phyloP scores from a whole-genome alignment of 2,113 vertebrate genomes.

The Tinamus guttatus region DNA sequence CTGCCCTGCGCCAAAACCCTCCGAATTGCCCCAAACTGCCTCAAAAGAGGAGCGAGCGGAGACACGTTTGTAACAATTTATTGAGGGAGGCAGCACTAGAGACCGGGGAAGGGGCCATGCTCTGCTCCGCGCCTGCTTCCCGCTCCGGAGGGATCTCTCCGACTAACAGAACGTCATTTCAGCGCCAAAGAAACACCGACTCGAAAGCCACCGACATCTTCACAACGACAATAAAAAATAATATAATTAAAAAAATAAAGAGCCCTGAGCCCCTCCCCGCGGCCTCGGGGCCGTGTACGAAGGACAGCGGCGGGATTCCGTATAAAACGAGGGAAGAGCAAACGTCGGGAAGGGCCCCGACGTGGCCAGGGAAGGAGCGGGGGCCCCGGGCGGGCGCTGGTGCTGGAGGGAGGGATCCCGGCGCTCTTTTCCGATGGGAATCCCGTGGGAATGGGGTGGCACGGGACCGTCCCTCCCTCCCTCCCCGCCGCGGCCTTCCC shows the following conservation, averaged over 20 bases:
- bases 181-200: constrained; percentile 62
- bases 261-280: not conserved
- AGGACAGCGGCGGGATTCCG: too few species aligned
- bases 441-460: too few species aligned
- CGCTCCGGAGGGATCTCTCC: constrained; percentile 32
- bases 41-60: not conserved
- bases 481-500: not conserved
- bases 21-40: not conserved
- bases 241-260: constrained; percentile 39
- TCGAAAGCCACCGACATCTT: constrained; percentile 73
- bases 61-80: constrained; percentile 79
- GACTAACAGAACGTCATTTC: constrained; percentile 65
- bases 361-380: too few species aligned
- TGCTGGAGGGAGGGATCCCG: too few species aligned
- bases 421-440: too few species aligned
- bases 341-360: not conserved
- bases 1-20: not conserved
- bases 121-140: constrained; percentile 64
- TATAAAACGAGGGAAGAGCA: too few species aligned
- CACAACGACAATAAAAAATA: constrained; percentile 76
- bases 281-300: too few species aligned
- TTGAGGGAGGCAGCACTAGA: constrained; percentile 80
- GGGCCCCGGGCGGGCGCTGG: too few species aligned
- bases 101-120: constrained; percentile 75
- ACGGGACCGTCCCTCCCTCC: too few species aligned